Percentiles rank a stretch among this genome's conserved stretches.
Evolutionary conservation across 2,797 vertebrate species (phyloP).

Genomic region (Phaenicophaeus curvirostris): DNA sequence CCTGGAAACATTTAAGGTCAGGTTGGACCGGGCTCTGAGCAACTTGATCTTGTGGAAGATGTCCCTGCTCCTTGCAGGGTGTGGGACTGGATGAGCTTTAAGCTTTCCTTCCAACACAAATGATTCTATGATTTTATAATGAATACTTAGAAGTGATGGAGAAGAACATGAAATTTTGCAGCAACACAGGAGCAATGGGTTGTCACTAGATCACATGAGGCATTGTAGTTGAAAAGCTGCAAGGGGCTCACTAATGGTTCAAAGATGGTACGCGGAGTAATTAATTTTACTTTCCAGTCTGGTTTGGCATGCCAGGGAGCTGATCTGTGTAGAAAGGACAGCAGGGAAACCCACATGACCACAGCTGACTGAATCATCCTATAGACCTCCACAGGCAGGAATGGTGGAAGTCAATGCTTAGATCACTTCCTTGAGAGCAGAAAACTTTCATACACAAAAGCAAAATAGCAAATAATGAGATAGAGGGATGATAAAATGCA

Average conservation of each 20-base stretch:
- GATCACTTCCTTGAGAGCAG: slow-evolving; percentile 23
- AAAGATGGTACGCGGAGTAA: neutral
- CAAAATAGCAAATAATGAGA: neutral
- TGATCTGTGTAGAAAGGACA: slow-evolving; percentile 49
- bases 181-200: fast-evolving
- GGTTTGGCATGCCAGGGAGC: neutral
- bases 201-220: neutral
- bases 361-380: slow-evolving; percentile 39
- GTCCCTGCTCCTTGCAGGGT: neutral
- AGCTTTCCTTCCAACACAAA: neutral
- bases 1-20: neutral
- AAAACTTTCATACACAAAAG: neutral
- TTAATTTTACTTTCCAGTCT: slow-evolving; percentile 12
- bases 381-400: neutral
- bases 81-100: fast-evolving
- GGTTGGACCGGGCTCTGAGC: neutral
- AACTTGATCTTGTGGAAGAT: fast-evolving
- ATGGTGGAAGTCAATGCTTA: slow-evolving; percentile 31
- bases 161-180: neutral
- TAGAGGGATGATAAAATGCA: neutral
- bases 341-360: slow-evolving; percentile 16
- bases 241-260: neutral
- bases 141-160: neutral
- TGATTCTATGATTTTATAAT: neutral
- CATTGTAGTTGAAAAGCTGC: neutral